phyloP scores from a whole-genome alignment of 1,140 invertebrate genomes.

The Sminthurinus signatus region DNA sequence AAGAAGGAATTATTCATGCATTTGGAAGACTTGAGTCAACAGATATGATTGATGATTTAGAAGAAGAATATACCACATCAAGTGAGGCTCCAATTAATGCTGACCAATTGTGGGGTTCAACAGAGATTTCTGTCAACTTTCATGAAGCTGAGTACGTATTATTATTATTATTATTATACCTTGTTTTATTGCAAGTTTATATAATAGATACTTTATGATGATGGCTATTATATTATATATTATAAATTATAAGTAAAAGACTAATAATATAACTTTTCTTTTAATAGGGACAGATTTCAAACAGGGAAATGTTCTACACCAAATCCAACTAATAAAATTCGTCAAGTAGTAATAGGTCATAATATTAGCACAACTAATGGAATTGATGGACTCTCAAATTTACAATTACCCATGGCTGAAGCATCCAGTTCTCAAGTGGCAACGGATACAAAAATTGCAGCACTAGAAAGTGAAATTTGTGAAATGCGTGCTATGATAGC shows the following conservation, averaged over 20 bases:
- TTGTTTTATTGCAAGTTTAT: neutral
- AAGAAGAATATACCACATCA: no score
- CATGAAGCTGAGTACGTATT: neutral
- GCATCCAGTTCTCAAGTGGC: neutral
- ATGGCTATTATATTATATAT: neutral
- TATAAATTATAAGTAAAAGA: neutral
- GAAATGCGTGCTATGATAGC: slow-evolving; percentile 12
- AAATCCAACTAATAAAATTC: neutral
- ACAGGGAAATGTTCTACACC: slow-evolving; percentile 14
- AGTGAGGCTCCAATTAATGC: neutral
- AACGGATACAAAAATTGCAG: slow-evolving; percentile 10
- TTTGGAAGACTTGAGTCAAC: neutral
- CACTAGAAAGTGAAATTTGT: neutral
- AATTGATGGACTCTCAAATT: no score
- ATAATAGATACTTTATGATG: neutral
- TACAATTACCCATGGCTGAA: no score
- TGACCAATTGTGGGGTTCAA: neutral
- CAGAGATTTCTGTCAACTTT: neutral
- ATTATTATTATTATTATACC: neutral
- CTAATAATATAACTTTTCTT: neutral
- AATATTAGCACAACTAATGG: neutral
- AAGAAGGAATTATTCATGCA: neutral
- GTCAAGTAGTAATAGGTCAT: neutral
- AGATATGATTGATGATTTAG: neutral
- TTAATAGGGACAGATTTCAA: neutral